A percentile compares a stretch with the other conserved stretches of the same genome.
Conservation (phyloP, 2,888 invertebrate species). For the Andrena hattorfiana region DNA sequence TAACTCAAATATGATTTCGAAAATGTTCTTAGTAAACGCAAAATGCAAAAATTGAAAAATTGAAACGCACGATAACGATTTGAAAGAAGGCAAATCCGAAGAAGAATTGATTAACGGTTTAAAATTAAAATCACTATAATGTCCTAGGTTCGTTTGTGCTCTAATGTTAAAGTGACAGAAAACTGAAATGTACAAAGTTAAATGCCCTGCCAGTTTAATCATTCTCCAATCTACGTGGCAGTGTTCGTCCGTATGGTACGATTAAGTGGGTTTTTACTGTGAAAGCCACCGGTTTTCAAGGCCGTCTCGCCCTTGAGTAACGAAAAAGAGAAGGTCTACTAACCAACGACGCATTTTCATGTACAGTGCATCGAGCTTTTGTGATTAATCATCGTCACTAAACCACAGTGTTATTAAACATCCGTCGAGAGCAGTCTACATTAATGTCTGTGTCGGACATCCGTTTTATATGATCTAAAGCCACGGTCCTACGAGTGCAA, state of each 20-base stretch:
- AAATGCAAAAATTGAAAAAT: not conserved
- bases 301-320: constrained; percentile 51
- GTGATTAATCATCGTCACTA: constrained; percentile 67
- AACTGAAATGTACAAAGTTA: not conserved
- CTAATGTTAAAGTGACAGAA: not conserved
- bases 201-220: constrained; percentile 40
- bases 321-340: constrained; percentile 55
- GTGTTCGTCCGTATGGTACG: constrained; percentile 53
- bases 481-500: not conserved
- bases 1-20: not conserved
- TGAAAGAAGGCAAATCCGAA: not conserved
- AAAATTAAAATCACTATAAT: constrained; percentile 5
- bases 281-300: constrained; percentile 42
- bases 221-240: constrained; percentile 50
- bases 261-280: constrained; percentile 44
- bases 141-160: not conserved
- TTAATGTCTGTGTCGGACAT: constrained; percentile 23
- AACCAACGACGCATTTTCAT: constrained; percentile 63
- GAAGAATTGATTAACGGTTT: not conserved
- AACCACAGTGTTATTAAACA: constrained; percentile 44
- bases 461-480: constrained; percentile 2
- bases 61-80: not conserved
- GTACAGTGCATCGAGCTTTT: constrained; percentile 69
- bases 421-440: constrained; percentile 31
- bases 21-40: not conserved